Base-by-base conservation (phyloP, 2,113 vertebrate genomes). In the Eidolon helvum region DNA sequence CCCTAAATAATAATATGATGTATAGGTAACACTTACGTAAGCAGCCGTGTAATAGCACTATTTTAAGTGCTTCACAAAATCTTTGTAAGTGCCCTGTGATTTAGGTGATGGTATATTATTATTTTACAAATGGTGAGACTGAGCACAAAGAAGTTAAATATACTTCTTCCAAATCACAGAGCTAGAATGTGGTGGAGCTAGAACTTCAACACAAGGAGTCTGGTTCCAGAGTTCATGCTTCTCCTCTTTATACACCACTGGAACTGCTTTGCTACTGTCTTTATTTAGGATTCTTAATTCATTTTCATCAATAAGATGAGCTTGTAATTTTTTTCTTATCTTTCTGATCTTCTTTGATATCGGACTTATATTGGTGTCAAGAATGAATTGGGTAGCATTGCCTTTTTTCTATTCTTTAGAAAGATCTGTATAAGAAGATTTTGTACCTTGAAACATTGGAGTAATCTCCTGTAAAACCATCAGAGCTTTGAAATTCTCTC, bases 61-160 rank as follows among this genome's bases (percentile, higher is more conserved):
- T 83, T 83, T 59, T 87, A 87, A 94, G 33, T 30, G 43, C 35
- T 83, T 69, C 92, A 10, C 22, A 18, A 93, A 65, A 77, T 88
- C 18, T 66, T 77, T 33, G 26, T 71, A 72, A 72, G 8, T 74
- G 1, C 7, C 14, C 48, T 91, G 4, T 87, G 38, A 79, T 43
- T 84, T 95, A 50, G 3, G 10, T 65, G 33, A 4, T 65, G 2
- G 16, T 59, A n/a, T 38, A 19, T 43, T 82, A 26, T 68, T 89
- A 71, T 53, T 96, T 95, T 85, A 55, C 10, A 75, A 78, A 66
- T 86, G 24, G 3, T 90, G 57, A 95, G 57, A 82, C 45, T 74
- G 35, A 77, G 45, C 28, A 63, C 50, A 74, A 59, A 74, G 55
- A 65, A 74, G 15, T 91, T 80, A 53, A 53, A 19, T 35, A 59